These are phyloP conservation scores for Pedicia rivosa DNA, from an alignment of 2,888 invertebrate genomes.

Conservation along the genomic window DNA sequence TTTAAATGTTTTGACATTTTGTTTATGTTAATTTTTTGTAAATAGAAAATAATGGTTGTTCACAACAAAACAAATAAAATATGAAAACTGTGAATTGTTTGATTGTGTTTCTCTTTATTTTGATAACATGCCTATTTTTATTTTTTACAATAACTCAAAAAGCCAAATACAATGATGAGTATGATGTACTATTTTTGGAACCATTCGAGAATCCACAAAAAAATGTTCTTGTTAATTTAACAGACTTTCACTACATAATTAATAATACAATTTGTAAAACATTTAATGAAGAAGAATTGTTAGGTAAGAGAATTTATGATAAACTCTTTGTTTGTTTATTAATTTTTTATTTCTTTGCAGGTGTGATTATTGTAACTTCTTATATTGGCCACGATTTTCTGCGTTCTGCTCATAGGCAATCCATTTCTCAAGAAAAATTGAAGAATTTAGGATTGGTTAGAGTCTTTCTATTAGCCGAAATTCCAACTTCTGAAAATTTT, in stretches of 20 bases:
- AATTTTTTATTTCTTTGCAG: slow-evolving; percentile 13
- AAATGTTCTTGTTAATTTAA: slow-evolving; percentile 20
- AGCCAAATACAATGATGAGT: too few species aligned
- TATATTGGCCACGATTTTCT: slow-evolving; percentile 55
- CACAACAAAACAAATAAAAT: too few species aligned
- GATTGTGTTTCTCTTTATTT: too few species aligned
- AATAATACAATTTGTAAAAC: slow-evolving; percentile 19
- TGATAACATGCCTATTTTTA: too few species aligned
- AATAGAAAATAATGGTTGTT: too few species aligned
- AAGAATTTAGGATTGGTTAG: slow-evolving; percentile 40
- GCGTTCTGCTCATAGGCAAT: slow-evolving; percentile 51
- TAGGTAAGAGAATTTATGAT: slow-evolving; percentile 16
- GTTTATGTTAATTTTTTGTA: too few species aligned
- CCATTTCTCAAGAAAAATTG: slow-evolving; percentile 42
- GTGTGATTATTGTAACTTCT: slow-evolving; percentile 50
- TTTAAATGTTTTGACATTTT: too few species aligned
- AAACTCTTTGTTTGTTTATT: background rate
- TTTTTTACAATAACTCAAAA: too few species aligned
- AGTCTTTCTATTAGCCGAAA: slow-evolving; percentile 50
- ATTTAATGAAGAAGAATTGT: slow-evolving; percentile 19
- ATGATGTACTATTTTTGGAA: too few species aligned
- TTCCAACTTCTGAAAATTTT: slow-evolving; percentile 36
- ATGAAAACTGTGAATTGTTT: too few species aligned
- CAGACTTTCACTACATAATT: slow-evolving; percentile 20
- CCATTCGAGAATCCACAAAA: background rate